Base-by-base conservation (phyloP, 2,888 invertebrate species). In the Hypena proboscidalis region DNA sequence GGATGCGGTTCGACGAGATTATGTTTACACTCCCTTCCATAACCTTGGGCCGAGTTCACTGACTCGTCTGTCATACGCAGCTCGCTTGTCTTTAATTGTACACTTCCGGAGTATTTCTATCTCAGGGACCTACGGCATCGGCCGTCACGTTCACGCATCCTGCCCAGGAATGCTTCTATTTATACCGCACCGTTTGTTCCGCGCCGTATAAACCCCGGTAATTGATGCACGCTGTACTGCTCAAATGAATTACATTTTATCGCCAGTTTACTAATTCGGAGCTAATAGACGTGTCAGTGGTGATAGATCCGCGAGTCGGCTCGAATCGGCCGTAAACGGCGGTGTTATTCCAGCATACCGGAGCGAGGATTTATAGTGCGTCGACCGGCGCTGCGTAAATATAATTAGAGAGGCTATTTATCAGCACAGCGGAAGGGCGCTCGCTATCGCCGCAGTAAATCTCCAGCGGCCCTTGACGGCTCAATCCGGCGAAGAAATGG, bases 371-470 rank as follows among this genome's bases (percentile, higher is more conserved):
- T 88, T 89, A 90, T 87, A 74, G 82, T 76, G 74, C 75, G 81
- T 77, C 84, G 81, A 69, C 76, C 77, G 85, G 81, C 84, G 82
- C 86, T 81, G 85, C 85, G 89, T 90, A 89, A 90, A 89, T 90
- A 90, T 90, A 90, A 90, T 90, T 89, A 90, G 84, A 88, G 84
- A 74, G 81, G 83, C 85, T 81, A 89, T 90, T 87, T 88, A 87
- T 90, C 88, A 88, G 85, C 66, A 67, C 82, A 77, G 80, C 83
- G 87, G 88, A 88, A 86, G 88, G 85, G 86, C 85, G 80, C 83
- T 70, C 74, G 74, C 77, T 83, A 86, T 88, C 86, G 78, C 74
- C 66, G 80, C 78, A 65, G 83, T 90, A 85, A 88, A 89, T 89
- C 88, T 88, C 68, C 53, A 63, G 64, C 68, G 67, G 70, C 70